Conservation (phyloP, 1,140 invertebrate genomes). For the Meloidogyne hapla region DNA sequence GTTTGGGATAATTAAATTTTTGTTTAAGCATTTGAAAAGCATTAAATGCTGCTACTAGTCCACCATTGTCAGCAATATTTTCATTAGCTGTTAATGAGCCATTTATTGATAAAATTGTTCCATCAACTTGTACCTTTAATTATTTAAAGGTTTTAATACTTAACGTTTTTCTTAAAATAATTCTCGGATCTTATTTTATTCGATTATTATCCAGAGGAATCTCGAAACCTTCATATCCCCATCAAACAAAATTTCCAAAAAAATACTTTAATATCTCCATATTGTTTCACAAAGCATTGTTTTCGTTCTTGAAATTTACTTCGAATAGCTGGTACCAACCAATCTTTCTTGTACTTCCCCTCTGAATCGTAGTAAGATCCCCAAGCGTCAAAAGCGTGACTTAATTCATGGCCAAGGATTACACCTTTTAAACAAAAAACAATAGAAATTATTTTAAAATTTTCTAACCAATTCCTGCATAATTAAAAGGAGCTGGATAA, state of each 20-base stretch:
- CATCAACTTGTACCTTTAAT: conserved; percentile 13
- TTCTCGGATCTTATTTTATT: too few relatives aligned
- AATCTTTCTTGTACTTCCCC: neutral
- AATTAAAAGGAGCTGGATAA: neutral
- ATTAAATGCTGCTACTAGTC: conserved; percentile 9
- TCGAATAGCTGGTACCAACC: neutral
- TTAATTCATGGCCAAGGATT: neutral
- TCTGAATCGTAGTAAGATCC: conserved; percentile 9
- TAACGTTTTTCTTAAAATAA: too few relatives aligned
- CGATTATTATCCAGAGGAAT: too few relatives aligned
- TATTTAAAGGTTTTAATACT: neutral
- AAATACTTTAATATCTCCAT: neutral
- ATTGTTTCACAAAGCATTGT: conserved; percentile 21
- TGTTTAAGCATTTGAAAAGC: neutral
- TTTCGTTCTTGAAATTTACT: neutral
- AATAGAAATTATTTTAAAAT: too few relatives aligned
- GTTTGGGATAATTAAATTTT: conserved; percentile 6
- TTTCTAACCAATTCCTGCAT: neutral
- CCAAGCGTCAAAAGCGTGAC: conserved; percentile 3
- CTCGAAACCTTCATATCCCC: neutral
- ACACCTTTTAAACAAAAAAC: neutral
- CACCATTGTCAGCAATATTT: conserved; percentile 26
- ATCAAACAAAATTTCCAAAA: too few relatives aligned
- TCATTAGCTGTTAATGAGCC: conserved; percentile 17
- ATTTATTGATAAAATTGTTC: conserved; percentile 3